These are phyloP conservation scores for Ylistrum balloti DNA, from an alignment of 1,140 invertebrate genomes.

Conservation along the genomic window DNA sequence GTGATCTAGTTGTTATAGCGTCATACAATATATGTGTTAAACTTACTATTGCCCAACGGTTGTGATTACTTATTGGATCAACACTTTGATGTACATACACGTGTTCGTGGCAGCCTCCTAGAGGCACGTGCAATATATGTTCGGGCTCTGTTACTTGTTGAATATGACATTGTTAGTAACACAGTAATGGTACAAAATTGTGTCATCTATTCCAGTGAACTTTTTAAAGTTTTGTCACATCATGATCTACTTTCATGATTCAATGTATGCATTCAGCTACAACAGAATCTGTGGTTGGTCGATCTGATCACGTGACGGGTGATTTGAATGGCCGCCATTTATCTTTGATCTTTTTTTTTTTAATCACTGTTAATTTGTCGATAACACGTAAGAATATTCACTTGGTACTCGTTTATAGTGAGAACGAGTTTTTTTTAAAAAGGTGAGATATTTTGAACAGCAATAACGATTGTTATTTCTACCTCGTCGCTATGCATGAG, in stretches of 20 bases:
- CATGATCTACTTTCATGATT: too few relatives aligned
- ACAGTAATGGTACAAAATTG: too few relatives aligned
- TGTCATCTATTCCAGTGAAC: too few relatives aligned
- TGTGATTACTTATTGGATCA: slow-evolving; percentile 7
- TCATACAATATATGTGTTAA: neutral
- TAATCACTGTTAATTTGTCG: neutral
- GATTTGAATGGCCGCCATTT: neutral
- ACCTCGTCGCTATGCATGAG: neutral
- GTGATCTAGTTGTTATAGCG: slow-evolving; percentile 1
- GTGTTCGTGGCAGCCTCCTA: neutral
- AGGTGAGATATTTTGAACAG: neutral
- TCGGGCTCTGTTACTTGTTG: neutral
- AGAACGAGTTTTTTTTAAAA: neutral
- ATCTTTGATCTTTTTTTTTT: neutral
- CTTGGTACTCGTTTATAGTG: neutral
- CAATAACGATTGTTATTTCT: neutral
- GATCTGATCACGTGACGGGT: neutral
- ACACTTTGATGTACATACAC: neutral
- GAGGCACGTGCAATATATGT: slow-evolving; percentile 18
- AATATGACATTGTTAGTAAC: neutral
- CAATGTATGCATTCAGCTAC: neutral
- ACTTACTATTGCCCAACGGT: neutral
- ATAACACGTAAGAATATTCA: neutral
- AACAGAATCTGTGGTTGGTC: neutral
- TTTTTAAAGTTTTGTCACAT: too few relatives aligned